A percentile compares a stretch with the other conserved stretches of the same genome.
Evolutionary conservation across 2,113 vertebrate species (phyloP).

Genomic region (Macrotus californicus): DNA sequence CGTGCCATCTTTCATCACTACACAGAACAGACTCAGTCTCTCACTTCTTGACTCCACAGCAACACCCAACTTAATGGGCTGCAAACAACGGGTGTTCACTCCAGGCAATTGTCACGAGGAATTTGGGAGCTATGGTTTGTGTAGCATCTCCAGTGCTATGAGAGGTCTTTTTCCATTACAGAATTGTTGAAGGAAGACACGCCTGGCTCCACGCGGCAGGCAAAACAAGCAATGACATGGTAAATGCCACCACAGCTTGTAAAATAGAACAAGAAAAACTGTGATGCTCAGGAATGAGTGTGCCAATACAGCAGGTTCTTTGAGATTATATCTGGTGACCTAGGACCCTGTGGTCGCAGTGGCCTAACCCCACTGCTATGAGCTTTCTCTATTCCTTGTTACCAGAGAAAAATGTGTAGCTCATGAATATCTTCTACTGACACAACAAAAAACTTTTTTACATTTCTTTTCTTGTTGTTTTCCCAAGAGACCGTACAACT

Average conservation of each 20-base stretch:
- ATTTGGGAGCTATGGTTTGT: background rate
- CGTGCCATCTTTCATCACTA: background rate
- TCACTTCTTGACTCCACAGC: background rate
- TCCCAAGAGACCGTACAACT: constrained; percentile 9
- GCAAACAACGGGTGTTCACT: background rate
- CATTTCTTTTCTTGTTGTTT: constrained; percentile 45
- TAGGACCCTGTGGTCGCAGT: background rate
- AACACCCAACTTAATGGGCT: background rate
- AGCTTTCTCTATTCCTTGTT: background rate
- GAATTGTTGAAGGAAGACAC: background rate
- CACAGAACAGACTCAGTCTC: rapidly evolving
- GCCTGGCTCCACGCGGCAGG: background rate
- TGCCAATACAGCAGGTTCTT: background rate
- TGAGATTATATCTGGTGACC: background rate
- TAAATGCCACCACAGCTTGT: background rate
- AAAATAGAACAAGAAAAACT: background rate
- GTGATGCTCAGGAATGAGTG: background rate
- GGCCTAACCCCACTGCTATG: background rate
- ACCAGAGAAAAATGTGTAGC: constrained; percentile 32
- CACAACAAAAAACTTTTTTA: constrained; percentile 42
- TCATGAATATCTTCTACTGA: constrained; percentile 56
- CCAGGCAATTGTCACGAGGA: background rate
- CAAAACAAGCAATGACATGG: background rate
- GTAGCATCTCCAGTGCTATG: background rate
- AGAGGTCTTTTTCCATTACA: background rate